Conservation (phyloP, 1,140 invertebrate genomes). For the Drosophila aff. region DNA sequence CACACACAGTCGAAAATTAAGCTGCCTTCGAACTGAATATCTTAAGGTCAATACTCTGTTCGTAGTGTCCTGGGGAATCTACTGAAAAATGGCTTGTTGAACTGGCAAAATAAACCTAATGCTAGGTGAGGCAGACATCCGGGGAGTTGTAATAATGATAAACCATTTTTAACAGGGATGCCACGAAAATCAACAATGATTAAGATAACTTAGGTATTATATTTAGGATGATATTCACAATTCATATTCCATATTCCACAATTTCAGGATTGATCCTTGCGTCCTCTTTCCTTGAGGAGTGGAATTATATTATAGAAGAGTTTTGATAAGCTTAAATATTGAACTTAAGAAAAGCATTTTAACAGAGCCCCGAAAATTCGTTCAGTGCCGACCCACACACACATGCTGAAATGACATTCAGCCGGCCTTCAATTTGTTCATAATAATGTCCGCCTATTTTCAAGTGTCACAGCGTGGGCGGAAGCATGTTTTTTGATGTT, state of each 20-base stretch:
- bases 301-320: too few relatives aligned
- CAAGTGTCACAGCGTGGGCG: slow-evolving; percentile 46
- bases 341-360: background rate
- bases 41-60: background rate
- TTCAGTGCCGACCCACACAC: background rate
- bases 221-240: too few relatives aligned
- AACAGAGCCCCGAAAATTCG: background rate
- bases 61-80: background rate
- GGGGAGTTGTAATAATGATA: background rate
- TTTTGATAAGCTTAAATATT: background rate
- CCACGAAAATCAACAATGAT: background rate
- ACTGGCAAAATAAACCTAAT: background rate
- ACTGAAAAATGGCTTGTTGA: slow-evolving; percentile 1
- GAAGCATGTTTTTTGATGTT: slow-evolving; percentile 45
- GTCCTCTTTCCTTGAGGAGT: background rate
- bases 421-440: slow-evolving; percentile 70
- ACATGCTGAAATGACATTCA: slow-evolving; percentile 48
- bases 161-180: background rate
- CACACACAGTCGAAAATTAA: slow-evolving; percentile 7
- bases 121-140: too few relatives aligned
- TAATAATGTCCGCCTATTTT: slow-evolving; percentile 71
- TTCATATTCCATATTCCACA: too few relatives aligned
- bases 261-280: background rate
- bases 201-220: background rate
- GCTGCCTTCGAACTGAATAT: slow-evolving; percentile 1